A percentile compares a stretch with the other conserved stretches of the same genome.
Evolutionary conservation across 2,113 vertebrate genomes (phyloP).

Genomic region (Apaloderma vittatum): DNA sequence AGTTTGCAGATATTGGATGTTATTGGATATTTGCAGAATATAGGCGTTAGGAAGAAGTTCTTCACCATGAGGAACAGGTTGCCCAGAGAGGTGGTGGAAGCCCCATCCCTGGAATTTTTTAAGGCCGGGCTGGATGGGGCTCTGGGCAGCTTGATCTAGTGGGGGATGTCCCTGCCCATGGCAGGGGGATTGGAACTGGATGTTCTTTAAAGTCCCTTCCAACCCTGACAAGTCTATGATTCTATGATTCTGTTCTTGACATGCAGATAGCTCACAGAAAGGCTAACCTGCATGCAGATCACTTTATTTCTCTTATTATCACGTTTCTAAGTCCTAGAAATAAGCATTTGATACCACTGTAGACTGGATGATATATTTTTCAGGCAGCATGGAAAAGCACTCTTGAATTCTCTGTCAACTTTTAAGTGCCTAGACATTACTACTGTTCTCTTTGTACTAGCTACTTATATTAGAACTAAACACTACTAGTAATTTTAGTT

Average conservation of each 20-base stretch:
- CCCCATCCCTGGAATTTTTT: too few relatives aligned
- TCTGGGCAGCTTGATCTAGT: too few relatives aligned
- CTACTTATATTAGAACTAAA: neutral
- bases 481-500: slow-evolving; percentile 26
- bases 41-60: too few relatives aligned
- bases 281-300: slow-evolving; percentile 59
- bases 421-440: slow-evolving; percentile 68
- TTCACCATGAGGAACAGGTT: too few relatives aligned
- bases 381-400: slow-evolving; percentile 53
- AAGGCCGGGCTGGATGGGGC: too few relatives aligned
- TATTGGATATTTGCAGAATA: too few relatives aligned
- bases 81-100: too few relatives aligned
- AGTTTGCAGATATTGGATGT: slow-evolving; percentile 7
- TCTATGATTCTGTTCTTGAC: neutral
- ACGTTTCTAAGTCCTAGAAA: slow-evolving; percentile 50
- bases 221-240: too few relatives aligned
- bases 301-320: slow-evolving; percentile 5
- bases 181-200: too few relatives aligned
- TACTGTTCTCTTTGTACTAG: slow-evolving; percentile 32
- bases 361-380: slow-evolving; percentile 56
- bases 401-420: slow-evolving; percentile 50
- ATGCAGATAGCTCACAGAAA: slow-evolving; percentile 28
- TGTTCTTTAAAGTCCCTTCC: too few relatives aligned
- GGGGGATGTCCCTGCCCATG: too few relatives aligned
- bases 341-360: slow-evolving; percentile 45